phyloP scores from a whole-genome alignment of 2,888 invertebrate species.

The Sinopyrophorus schimmeli region DNA sequence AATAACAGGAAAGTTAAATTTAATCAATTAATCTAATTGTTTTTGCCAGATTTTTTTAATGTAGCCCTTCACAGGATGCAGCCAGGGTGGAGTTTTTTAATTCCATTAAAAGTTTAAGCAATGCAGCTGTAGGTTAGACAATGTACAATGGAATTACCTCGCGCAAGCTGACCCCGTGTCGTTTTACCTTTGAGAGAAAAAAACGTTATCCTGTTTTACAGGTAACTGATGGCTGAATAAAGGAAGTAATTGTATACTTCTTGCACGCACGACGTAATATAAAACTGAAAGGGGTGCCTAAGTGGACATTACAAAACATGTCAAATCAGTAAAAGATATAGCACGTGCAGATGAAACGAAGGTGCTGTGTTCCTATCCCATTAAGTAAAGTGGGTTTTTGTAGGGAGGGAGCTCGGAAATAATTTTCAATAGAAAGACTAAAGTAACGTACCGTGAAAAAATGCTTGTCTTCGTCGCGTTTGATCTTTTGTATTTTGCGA shows the following conservation, averaged over 20 bases:
- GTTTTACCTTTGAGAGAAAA: constrained; percentile 16
- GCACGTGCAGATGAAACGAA: constrained; percentile 18
- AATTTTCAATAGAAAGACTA: too few species aligned
- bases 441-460: too few species aligned
- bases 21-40: too few species aligned
- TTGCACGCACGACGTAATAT: constrained; percentile 10
- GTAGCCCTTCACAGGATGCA: constrained; percentile 14
- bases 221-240: constrained; percentile 7
- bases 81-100: constrained; percentile 29
- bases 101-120: constrained; percentile 30
- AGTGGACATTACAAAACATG: constrained; percentile 21
- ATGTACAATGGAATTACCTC: constrained; percentile 25
- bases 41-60: too few species aligned
- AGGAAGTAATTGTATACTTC: constrained; percentile 14
- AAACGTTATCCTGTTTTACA: constrained; percentile 4
- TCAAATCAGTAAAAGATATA: constrained; percentile 17
- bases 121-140: constrained; percentile 32
- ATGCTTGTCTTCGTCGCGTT: too few species aligned
- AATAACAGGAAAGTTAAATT: too few species aligned
- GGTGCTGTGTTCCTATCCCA: constrained; percentile 14
- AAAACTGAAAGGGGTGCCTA: constrained; percentile 13
- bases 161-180: constrained; percentile 20
- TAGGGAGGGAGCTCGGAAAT: constrained; percentile 2
- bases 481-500: too few species aligned
- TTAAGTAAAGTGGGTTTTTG: constrained; percentile 15